Evolutionary conservation across 1,140 invertebrate genomes (phyloP), one percentile per base, ranked within the genome.

Genomic region (Cyrtorhinus lividipennis): DNA sequence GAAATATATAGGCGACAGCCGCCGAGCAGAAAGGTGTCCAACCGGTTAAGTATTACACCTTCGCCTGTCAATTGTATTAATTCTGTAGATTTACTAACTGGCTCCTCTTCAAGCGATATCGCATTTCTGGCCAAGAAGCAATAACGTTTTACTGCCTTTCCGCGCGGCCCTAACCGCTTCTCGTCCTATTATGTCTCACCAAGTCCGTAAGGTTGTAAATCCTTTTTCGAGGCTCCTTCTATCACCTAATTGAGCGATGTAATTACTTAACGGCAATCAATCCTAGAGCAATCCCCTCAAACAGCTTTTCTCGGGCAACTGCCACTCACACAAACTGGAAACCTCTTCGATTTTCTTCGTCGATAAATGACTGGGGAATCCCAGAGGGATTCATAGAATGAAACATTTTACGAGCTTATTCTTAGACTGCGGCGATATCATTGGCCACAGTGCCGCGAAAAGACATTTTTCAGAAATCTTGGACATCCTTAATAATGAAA

Each of bases 241-340:
- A 5, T 53, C 48, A 53, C 48, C 20, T 22, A 53, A 53, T 53
- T 53, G 10, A 53, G 10, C 48, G 10, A 5, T 10, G 48, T 53
- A 53, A 53, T 53, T 53, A 53, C 48, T 53, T 53, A 53, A 20
- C 48, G 10, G 48, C 48, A 15, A 38, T 38, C 30, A 38, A 38
- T 38, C 30, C 30, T 38, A 38, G 15, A 15, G 30, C 5, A 38
- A 38, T 15, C 5, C 30, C 30, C 15, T 38, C 30, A n/a, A n/a
- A n/a, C n/a, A n/a, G n/a, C n/a, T n/a, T n/a, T n/a, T n/a, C n/a
- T n/a, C n/a, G n/a, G n/a, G n/a, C n/a, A n/a, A n/a, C n/a, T n/a
- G n/a, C n/a, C n/a, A n/a, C n/a, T n/a, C n/a, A n/a, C n/a, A n/a
- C n/a, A n/a, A n/a, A n/a, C n/a, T n/a, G n/a, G n/a, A n/a, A n/a